A percentile compares a stretch with the other conserved stretches of the same genome.
These are phyloP conservation scores for Agrilus planipennis DNA, from an alignment of 1,140 invertebrate genomes.

Conservation along the genomic window DNA sequence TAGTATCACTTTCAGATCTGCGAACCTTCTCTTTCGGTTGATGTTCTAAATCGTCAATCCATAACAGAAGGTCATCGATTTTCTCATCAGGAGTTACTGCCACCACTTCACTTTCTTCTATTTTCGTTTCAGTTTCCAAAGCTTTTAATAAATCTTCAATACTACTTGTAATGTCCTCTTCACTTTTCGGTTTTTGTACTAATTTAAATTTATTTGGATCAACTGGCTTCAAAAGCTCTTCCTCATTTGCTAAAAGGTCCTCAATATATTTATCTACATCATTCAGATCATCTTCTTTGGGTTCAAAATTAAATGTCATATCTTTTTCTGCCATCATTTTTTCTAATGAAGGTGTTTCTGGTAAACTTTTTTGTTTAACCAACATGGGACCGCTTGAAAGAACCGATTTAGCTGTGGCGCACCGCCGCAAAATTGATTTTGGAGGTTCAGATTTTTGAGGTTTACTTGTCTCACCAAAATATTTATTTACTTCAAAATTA, in stretches of 20 bases:
- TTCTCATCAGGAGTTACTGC: conserved; percentile 24
- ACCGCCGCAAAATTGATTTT: conserved; percentile 13
- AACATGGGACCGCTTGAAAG: background rate
- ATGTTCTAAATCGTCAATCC: conserved; percentile 32
- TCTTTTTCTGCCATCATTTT: conserved; percentile 8
- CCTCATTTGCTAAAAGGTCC: conserved; percentile 27
- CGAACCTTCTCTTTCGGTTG: conserved; percentile 24
- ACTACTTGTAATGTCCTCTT: conserved; percentile 23
- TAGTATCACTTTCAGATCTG: conserved; percentile 26
- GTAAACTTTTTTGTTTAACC: conserved; percentile 19
- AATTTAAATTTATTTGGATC: conserved; percentile 16
- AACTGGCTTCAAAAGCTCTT: conserved; percentile 29
- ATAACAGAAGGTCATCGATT: conserved; percentile 29
- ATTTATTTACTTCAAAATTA: conserved; percentile 25
- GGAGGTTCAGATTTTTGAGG: conserved; percentile 10
- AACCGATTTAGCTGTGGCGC: conserved; percentile 12
- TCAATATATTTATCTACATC: conserved; percentile 32
- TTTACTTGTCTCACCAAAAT: conserved; percentile 25
- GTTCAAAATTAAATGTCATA: conserved; percentile 30
- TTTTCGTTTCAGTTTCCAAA: conserved; percentile 24
- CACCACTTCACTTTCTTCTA: conserved; percentile 11
- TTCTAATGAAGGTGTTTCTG: conserved; percentile 15
- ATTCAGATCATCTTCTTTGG: conserved; percentile 25
- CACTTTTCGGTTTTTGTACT: conserved; percentile 3
- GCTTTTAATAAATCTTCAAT: conserved; percentile 32